These are phyloP conservation scores for Huso huso DNA, from an alignment of 2,797 vertebrate genomes.

Conservation along the genomic window DNA sequence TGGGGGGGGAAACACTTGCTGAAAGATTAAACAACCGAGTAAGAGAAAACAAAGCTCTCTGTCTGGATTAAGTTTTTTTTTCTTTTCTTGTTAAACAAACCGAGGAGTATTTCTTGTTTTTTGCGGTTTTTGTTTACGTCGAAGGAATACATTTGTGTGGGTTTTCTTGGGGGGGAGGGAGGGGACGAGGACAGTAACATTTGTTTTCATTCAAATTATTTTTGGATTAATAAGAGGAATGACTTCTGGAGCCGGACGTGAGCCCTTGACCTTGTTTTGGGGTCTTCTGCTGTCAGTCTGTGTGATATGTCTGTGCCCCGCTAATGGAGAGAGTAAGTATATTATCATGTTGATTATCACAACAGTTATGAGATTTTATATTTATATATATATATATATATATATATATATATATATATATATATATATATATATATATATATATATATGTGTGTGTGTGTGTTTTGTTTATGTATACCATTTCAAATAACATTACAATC, in stretches of 20 bases:
- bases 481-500: too few species aligned
- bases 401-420: not conserved
- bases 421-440: too few species aligned
- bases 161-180: too few species aligned
- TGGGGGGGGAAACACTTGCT: too few species aligned
- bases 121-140: too few species aligned
- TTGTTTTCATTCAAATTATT: too few species aligned
- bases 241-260: slow-evolving; percentile 69
- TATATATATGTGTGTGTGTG: too few species aligned
- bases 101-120: slow-evolving; percentile 33
- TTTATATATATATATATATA: too few species aligned
- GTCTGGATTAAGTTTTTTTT: slow-evolving; percentile 8
- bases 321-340: slow-evolving; percentile 81
- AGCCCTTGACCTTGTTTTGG: slow-evolving; percentile 77
- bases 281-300: slow-evolving; percentile 69
- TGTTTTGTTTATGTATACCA: too few species aligned
- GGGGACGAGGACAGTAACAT: too few species aligned
- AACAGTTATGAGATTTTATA: not conserved
- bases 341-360: slow-evolving; percentile 14
- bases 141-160: too few species aligned
- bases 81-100: slow-evolving; percentile 12
- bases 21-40: not conserved
- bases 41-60: too few species aligned
- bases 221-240: slow-evolving; percentile 57
- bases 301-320: slow-evolving; percentile 64